phyloP scores from a whole-genome alignment of 2,113 vertebrate species.

The Miniopterus natalensis region DNA sequence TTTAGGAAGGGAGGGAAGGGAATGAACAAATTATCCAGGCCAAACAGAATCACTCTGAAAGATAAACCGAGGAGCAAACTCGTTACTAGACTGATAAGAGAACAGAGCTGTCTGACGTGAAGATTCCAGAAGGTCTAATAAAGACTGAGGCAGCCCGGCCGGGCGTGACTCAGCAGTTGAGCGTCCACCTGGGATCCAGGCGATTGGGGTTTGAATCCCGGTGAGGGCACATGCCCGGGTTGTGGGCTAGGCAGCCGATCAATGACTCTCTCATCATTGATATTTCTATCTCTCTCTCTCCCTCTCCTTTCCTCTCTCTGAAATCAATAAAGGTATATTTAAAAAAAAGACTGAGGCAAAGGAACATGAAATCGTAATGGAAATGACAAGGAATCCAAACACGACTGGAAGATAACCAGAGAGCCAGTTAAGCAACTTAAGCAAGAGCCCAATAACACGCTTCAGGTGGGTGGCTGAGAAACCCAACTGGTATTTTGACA shows the following conservation, averaged over 20 bases:
- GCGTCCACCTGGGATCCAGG: no score
- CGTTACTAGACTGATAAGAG: not conserved
- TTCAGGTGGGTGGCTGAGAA: not conserved
- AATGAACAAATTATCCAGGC: not conserved
- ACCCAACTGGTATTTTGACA: not conserved
- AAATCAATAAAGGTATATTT: no score
- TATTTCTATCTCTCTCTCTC: no score
- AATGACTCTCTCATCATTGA: no score
- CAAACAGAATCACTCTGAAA: not conserved
- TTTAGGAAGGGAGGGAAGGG: not conserved
- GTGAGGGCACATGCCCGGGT: no score
- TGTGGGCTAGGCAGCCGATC: no score
- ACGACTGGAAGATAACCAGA: not conserved
- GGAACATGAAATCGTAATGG: not conserved
- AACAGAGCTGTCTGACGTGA: not conserved
- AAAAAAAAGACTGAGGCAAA: not conserved
- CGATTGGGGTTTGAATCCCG: no score
- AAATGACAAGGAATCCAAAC: not conserved
- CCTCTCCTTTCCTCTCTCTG: no score
- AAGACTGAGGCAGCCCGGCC: no score
- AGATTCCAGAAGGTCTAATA: not conserved
- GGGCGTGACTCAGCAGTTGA: no score
- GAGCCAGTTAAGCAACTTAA: not conserved
- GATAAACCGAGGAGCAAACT: not conserved
- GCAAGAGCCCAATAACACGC: not conserved